Percentiles rank a stretch among this genome's conserved stretches.
Conservation (phyloP, 2,113 vertebrate genomes). For the Carollia perspicillata region DNA sequence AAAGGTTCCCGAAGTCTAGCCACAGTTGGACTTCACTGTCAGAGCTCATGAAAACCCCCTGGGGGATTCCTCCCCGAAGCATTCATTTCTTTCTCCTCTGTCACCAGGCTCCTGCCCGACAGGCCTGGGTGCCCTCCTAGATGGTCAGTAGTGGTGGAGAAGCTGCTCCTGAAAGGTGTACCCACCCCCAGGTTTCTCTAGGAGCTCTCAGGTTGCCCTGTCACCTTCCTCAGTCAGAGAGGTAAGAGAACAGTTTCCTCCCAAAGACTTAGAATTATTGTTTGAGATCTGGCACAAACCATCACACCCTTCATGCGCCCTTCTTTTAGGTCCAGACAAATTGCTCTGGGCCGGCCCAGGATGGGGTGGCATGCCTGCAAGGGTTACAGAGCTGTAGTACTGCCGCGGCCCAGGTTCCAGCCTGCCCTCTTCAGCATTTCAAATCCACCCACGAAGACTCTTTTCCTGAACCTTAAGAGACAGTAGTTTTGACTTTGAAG, state of each 20-base stretch:
- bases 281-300: neutral
- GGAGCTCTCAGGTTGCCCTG: neutral
- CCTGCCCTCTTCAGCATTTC: rapidly evolving
- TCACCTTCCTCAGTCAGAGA: neutral
- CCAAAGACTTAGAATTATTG: neutral
- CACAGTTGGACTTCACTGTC: neutral
- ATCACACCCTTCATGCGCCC: neutral
- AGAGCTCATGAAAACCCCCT: neutral
- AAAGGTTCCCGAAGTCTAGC: neutral
- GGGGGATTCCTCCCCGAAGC: neutral
- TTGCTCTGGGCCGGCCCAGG: neutral
- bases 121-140: neutral
- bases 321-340: neutral
- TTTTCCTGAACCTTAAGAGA: neutral
- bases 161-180: neutral
- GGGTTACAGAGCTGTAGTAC: no score
- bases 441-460: neutral
- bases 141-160: neutral
- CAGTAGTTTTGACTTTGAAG: neutral
- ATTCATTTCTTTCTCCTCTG: neutral
- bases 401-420: neutral
- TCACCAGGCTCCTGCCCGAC: neutral
- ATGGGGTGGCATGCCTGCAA: rapidly evolving
- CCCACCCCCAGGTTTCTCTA: neutral
- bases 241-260: neutral